These are phyloP conservation scores for Triplophysa yarkandensis DNA, from an alignment of 2,797 vertebrate species.

Conservation along the genomic window DNA sequence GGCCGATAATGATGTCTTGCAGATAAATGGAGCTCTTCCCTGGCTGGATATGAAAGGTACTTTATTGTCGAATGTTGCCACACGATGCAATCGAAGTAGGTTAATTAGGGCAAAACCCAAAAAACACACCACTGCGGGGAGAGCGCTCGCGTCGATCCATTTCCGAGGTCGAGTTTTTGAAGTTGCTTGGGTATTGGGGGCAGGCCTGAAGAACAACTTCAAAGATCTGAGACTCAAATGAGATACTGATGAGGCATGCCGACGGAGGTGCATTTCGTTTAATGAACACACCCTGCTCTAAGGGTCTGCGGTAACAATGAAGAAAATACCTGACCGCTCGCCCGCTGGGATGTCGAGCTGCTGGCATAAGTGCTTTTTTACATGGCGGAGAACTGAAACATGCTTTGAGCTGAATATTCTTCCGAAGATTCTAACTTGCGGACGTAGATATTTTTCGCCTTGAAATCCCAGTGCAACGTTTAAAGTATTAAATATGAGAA, in stretches of 20 bases:
- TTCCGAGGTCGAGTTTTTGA: conserved; percentile 61
- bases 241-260: conserved; percentile 48
- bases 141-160: conserved; percentile 62
- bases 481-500: neutral
- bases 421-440: neutral
- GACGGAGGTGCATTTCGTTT: conserved; percentile 42
- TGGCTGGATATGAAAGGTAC: conserved; percentile 70
- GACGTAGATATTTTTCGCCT: neutral
- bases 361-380: neutral
- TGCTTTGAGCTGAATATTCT: neutral
- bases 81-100: conserved; percentile 68
- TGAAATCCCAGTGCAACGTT: neutral
- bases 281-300: conserved; percentile 26
- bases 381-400: neutral
- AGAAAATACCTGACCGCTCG: conserved; percentile 35
- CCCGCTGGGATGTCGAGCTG: conserved; percentile 3
- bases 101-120: conserved; percentile 70
- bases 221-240: conserved; percentile 54
- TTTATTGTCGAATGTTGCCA: conserved; percentile 68
- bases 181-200: conserved; percentile 51
- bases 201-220: conserved; percentile 58
- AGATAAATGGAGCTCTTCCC: conserved; percentile 67
- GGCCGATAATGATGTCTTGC: conserved; percentile 58
- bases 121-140: conserved; percentile 58
- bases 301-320: conserved; percentile 17